phyloP scores from a whole-genome alignment of 1,140 invertebrate genomes.

The Papilio machaon region DNA sequence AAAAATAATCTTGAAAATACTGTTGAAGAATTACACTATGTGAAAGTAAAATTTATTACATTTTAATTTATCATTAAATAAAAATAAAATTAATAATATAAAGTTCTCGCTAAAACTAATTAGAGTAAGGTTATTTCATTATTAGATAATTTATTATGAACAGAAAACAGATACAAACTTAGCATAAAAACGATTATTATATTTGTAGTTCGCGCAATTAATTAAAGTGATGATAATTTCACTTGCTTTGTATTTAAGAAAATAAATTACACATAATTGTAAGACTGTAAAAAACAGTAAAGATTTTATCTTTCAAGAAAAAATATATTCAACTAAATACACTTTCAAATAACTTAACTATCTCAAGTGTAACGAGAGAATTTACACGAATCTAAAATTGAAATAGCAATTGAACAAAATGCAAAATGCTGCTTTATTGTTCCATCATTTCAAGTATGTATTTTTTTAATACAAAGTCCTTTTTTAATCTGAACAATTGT shows the following conservation, averaged over 20 bases:
- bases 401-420: too few species aligned
- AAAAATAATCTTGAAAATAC: too few species aligned
- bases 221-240: neutral
- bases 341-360: too few species aligned
- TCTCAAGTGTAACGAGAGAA: too few species aligned
- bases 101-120: neutral
- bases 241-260: neutral
- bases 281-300: neutral
- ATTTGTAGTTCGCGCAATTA: neutral
- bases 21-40: neutral
- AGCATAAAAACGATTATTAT: conserved; percentile 1
- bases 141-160: conserved; percentile 4
- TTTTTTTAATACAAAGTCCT: neutral
- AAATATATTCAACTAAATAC: neutral
- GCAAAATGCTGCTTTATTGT: too few species aligned
- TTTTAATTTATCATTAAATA: neutral
- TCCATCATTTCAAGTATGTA: too few species aligned
- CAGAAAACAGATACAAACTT: neutral
- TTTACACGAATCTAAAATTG: too few species aligned
- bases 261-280: neutral
- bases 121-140: neutral
- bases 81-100: neutral
- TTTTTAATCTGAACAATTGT: neutral
- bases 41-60: neutral
- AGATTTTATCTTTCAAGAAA: neutral